phyloP scores from a whole-genome alignment of 2,888 invertebrate species.

The Ellobium chinense region DNA sequence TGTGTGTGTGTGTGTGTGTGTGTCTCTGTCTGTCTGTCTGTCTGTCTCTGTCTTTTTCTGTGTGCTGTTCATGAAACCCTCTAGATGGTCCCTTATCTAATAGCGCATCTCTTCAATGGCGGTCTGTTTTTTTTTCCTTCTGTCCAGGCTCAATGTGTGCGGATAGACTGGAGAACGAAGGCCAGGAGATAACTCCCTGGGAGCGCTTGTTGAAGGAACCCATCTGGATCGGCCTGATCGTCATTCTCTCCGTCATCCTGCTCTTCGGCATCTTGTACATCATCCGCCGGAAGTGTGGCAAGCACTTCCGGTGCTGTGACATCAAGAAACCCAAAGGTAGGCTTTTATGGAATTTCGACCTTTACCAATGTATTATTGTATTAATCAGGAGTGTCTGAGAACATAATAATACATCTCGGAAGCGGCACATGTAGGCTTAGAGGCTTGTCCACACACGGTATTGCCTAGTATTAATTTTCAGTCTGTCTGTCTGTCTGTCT shows the following conservation, averaged over 20 bases:
- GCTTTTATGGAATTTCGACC: no score
- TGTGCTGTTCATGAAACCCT: not conserved
- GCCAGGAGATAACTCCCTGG: slow-evolving; percentile 80
- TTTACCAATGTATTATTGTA: no score
- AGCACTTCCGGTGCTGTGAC: slow-evolving; percentile 84
- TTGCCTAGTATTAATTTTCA: not conserved
- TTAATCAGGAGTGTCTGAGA: no score
- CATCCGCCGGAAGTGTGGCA: slow-evolving; percentile 91
- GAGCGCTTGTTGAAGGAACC: slow-evolving; percentile 92
- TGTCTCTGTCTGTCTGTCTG: not conserved
- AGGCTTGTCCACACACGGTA: not conserved
- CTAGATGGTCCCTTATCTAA: not conserved
- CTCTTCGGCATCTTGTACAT: slow-evolving; percentile 90
- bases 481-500: slow-evolving; percentile 2
- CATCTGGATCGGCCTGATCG: slow-evolving; percentile 92
- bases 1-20: not conserved
- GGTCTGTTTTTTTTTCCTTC: not conserved
- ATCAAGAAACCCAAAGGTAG: slow-evolving; percentile 40
- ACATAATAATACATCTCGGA: no score
- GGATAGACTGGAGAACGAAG: slow-evolving; percentile 5
- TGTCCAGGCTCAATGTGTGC: slow-evolving; percentile 34
- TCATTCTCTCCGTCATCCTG: slow-evolving; percentile 89
- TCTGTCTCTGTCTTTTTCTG: not conserved
- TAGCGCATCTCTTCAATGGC: not conserved
- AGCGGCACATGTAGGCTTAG: no score